Conservation (phyloP, 2,797 vertebrate species). For the Phoebastria nigripes region DNA sequence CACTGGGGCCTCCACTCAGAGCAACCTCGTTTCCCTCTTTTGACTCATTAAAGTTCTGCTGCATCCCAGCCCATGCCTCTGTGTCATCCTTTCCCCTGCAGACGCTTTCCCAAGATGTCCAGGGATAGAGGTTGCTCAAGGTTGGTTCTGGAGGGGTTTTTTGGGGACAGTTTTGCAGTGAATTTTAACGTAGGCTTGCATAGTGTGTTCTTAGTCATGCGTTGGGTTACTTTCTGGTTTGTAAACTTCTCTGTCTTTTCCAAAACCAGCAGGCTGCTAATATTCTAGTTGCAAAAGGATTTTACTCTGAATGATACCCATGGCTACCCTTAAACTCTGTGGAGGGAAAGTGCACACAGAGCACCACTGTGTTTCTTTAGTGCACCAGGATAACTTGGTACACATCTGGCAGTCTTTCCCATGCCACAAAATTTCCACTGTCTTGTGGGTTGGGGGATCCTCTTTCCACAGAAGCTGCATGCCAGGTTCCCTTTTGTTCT, state of each 20-base stretch:
- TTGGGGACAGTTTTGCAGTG: neutral
- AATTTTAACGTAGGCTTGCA: neutral
- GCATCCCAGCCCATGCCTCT: neutral
- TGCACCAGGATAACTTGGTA: too few species aligned
- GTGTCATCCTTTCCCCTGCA: neutral
- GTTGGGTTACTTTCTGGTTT: neutral
- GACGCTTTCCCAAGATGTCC: neutral
- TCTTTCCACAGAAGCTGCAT: neutral
- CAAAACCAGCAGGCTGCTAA: neutral
- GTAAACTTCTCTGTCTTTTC: neutral
- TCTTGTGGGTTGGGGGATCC: neutral
- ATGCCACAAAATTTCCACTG: neutral
- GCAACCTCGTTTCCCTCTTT: fast-evolving
- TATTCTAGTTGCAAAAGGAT: neutral
- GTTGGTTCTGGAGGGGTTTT: fast-evolving
- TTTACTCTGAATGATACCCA: neutral
- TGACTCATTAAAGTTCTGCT: neutral
- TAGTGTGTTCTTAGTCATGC: neutral
- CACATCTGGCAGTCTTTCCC: neutral
- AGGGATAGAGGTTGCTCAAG: neutral
- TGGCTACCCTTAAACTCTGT: neutral
- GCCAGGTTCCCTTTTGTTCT: neutral
- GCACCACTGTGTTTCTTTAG: neutral
- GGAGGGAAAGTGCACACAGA: neutral
- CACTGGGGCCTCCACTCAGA: neutral